Evolutionary conservation across 2,888 invertebrate species (phyloP).

Genomic region (Allophyes oxyacanthae): DNA sequence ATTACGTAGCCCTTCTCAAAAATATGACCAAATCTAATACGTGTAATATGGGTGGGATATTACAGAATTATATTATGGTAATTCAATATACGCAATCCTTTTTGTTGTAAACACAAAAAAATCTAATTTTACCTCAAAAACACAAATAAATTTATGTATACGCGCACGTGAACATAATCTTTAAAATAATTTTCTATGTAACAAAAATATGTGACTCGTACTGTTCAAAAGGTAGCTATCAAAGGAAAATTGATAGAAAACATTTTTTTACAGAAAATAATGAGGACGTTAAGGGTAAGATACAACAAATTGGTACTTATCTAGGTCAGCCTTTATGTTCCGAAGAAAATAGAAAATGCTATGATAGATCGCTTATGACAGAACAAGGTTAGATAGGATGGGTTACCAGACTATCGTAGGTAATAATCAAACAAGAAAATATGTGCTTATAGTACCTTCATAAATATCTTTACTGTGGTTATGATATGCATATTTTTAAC

Average conservation of each 20-base stretch:
- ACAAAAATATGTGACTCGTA: constrained; percentile 28
- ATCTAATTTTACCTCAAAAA: neutral
- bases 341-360: constrained; percentile 20
- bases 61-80: too few relatives aligned
- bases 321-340: constrained; percentile 19
- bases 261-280: constrained; percentile 37
- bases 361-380: constrained; percentile 32
- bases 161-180: constrained; percentile 16
- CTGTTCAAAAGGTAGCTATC: constrained; percentile 23
- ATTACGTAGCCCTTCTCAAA: too few relatives aligned
- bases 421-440: neutral
- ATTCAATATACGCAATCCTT: too few relatives aligned
- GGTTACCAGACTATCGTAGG: constrained; percentile 3
- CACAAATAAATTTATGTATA: neutral
- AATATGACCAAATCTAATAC: too few relatives aligned
- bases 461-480: too few relatives aligned
- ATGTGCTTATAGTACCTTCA: too few relatives aligned
- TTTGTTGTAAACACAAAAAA: neutral
- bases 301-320: constrained; percentile 44
- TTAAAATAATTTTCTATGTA: constrained; percentile 4
- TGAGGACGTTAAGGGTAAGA: constrained; percentile 13
- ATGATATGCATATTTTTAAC: too few relatives aligned
- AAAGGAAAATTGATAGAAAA: constrained; percentile 31
- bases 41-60: too few relatives aligned
- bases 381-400: neutral